Evolutionary conservation across 2,113 vertebrate genomes (phyloP).

Genomic region (Brachirus orientalis): DNA sequence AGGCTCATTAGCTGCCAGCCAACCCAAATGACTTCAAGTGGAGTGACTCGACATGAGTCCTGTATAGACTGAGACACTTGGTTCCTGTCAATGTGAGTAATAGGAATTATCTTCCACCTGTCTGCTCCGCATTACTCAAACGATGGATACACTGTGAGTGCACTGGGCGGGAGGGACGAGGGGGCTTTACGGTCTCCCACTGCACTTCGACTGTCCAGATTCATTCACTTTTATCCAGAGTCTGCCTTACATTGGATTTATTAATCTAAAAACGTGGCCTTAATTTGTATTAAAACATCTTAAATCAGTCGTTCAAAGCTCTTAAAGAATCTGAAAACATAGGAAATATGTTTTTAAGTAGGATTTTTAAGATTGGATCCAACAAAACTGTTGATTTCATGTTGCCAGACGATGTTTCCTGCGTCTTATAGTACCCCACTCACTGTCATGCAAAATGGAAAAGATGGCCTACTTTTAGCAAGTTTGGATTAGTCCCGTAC

Average conservation of each 20-base stretch:
- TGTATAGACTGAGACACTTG: conserved; percentile 25
- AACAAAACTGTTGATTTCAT: too few relatives aligned
- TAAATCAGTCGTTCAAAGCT: too few relatives aligned
- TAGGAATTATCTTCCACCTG: conserved; percentile 57
- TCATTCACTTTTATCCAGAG: background rate
- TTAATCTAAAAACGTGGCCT: background rate
- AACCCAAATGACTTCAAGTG: conserved; percentile 38
- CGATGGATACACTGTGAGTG: conserved; percentile 36
- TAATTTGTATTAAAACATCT: too few relatives aligned
- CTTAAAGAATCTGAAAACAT: too few relatives aligned
- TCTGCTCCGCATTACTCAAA: conserved; percentile 50
- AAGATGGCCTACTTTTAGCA: too few relatives aligned
- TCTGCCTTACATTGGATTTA: background rate
- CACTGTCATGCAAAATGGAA: too few relatives aligned
- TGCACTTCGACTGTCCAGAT: background rate
- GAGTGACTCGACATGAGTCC: conserved; percentile 44
- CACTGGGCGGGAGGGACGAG: background rate
- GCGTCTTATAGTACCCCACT: too few relatives aligned
- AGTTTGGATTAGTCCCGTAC: too few relatives aligned
- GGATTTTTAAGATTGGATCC: too few relatives aligned
- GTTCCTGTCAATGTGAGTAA: conserved; percentile 40
- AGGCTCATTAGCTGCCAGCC: conserved; percentile 54
- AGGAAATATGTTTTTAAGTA: too few relatives aligned
- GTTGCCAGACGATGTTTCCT: too few relatives aligned
- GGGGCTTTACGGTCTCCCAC: background rate